A percentile compares a stretch with the other conserved stretches of the same genome.
These are phyloP conservation scores for Epirrhoe alternata DNA, from an alignment of 2,888 invertebrate species.

Conservation along the genomic window DNA sequence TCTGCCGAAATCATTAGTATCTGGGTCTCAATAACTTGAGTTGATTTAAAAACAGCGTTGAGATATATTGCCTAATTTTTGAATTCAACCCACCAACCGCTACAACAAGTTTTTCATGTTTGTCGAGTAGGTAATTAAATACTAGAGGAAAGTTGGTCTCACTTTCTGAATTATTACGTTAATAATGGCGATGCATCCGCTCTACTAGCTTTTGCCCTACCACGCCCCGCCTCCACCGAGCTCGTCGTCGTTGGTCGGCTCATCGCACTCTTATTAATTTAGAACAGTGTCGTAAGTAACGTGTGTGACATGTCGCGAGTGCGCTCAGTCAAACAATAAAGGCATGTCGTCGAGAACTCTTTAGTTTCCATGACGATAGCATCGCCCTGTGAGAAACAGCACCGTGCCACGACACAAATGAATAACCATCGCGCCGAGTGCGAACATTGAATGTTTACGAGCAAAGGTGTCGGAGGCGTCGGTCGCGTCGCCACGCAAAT, in stretches of 20 bases:
- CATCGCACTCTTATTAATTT: no score
- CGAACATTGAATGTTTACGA: conserved; percentile 8
- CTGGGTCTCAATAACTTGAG: neutral
- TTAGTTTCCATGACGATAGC: conserved; percentile 4
- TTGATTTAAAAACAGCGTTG: neutral
- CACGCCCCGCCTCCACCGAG: neutral
- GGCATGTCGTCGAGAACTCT: conserved; percentile 3
- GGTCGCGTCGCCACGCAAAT: conserved; percentile 4
- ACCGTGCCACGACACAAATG: neutral
- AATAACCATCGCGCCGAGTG: conserved; percentile 10
- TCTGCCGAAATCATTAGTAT: neutral
- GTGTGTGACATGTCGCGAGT: conserved; percentile 3
- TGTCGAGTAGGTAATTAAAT: conserved; percentile 14
- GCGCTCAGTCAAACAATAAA: neutral
- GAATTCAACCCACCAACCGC: neutral
- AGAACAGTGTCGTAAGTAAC: no score
- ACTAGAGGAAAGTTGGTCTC: conserved; percentile 18
- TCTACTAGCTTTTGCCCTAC: no score
- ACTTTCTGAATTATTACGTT: conserved; percentile 18
- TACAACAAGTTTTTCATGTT: conserved; percentile 15
- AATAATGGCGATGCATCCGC: conserved; percentile 9
- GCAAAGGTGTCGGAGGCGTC: neutral
- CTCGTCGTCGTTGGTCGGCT: no score
- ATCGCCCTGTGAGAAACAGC: neutral
- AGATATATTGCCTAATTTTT: neutral